Conservation (phyloP, 2,888 invertebrate genomes). For the Drosophila pseudotalamancana region DNA sequence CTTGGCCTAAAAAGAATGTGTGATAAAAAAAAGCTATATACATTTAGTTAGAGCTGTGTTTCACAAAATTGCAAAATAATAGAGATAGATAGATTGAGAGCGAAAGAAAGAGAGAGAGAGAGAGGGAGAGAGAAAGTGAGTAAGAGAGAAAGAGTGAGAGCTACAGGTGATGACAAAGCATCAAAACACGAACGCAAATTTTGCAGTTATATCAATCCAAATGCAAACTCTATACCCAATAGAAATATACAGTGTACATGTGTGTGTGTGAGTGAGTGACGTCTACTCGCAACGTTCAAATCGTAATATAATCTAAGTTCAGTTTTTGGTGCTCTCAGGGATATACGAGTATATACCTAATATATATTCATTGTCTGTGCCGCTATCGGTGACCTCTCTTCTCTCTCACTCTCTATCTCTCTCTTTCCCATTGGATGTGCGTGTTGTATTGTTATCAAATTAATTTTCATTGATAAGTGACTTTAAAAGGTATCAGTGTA, state of each 20-base stretch:
- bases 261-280: conserved; percentile 15
- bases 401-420: background rate
- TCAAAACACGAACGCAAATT: conserved; percentile 22
- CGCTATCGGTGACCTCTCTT: conserved; percentile 41
- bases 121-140: background rate
- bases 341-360: conserved; percentile 2
- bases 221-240: conserved; percentile 30
- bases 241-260: conserved; percentile 12
- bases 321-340: conserved; percentile 44
- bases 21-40: conserved; percentile 5
- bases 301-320: conserved; percentile 31
- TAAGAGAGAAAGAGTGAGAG: conserved; percentile 2
- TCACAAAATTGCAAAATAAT: conserved; percentile 22
- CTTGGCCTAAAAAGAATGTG: conserved; percentile 16
- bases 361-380: background rate
- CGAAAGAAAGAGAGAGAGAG: background rate
- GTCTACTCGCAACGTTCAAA: conserved; percentile 42
- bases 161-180: conserved; percentile 63
- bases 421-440: background rate
- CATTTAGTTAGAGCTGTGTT: background rate
- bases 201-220: conserved; percentile 43
- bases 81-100: background rate
- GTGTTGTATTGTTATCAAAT: conserved; percentile 59
- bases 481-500: conserved; percentile 4
- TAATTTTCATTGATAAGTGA: conserved; percentile 67